These are phyloP conservation scores for Idaea biselata DNA, from an alignment of 2,888 invertebrate genomes.

Conservation along the genomic window DNA sequence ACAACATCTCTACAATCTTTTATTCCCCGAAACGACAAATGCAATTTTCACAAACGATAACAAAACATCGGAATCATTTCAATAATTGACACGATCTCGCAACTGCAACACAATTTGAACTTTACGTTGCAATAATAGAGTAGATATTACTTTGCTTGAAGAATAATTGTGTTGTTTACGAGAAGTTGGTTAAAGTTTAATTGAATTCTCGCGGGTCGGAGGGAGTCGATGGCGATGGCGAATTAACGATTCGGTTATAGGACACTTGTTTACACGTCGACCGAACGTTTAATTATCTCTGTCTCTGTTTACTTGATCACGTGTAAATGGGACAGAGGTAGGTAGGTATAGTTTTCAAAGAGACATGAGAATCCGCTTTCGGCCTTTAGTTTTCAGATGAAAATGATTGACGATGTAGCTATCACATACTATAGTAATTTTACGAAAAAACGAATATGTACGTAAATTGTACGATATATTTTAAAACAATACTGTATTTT, in stretches of 20 bases:
- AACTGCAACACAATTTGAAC: slow-evolving; percentile 11
- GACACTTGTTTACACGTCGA: slow-evolving; percentile 55
- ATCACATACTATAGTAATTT: too few relatives aligned
- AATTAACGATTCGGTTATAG: slow-evolving; percentile 60
- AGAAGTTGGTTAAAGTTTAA: slow-evolving; percentile 76
- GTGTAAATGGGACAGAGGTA: neutral
- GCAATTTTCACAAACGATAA: slow-evolving; percentile 37
- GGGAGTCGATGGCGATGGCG: slow-evolving; percentile 51
- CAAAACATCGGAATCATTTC: slow-evolving; percentile 58
- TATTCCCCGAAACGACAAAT: slow-evolving; percentile 12
- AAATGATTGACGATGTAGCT: too few relatives aligned
- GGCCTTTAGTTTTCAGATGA: too few relatives aligned
- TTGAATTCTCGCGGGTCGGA: slow-evolving; percentile 52
- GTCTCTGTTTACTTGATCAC: slow-evolving; percentile 8
- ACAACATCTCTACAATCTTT: too few relatives aligned
- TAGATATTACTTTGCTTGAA: slow-evolving; percentile 40
- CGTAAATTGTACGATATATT: too few relatives aligned
- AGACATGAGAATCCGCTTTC: too few relatives aligned
- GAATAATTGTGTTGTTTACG: slow-evolving; percentile 75
- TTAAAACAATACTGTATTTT: too few relatives aligned
- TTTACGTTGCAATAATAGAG: slow-evolving; percentile 33
- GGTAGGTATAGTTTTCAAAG: too few relatives aligned
- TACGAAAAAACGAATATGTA: too few relatives aligned
- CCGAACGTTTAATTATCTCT: slow-evolving; percentile 41
- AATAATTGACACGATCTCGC: slow-evolving; percentile 51